Base-by-base conservation (phyloP, 2,888 invertebrate genomes). In the Zygaena filipendulae region DNA sequence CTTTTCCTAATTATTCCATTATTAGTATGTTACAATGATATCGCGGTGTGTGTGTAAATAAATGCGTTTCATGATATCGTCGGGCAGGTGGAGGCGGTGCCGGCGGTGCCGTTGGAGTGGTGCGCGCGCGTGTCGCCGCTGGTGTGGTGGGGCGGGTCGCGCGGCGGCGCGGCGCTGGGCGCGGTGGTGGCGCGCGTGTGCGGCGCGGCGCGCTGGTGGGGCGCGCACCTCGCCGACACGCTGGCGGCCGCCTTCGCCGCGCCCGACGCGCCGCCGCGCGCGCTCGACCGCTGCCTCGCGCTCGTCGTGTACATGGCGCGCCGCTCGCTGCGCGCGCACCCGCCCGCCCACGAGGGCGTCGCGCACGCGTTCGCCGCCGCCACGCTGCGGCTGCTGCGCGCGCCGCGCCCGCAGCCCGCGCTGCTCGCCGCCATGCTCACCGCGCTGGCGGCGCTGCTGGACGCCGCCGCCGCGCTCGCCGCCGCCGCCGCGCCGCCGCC, bases 201-300 rank as follows among this genome's bases (percentile, higher is more conserved):
- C 51, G 88, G 88, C 26, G 81, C 84, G 30, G 87, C 87, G 53
- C 75, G 82, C 6, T 96, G 94, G 91, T 96, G 96, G 95, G 95
- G 95, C 21, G 85, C 87, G 41, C 93, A 92, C 52, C 81, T 96
- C n/a, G 91, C 93, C 1, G 88, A 90, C 49, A 90, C 90, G 13
- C 83, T 96, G 31, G 85, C 87, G 11, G 82, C 84, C 36, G 86
- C 93, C 48, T 95, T 92, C 59, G 87, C 90, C 1, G 87, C 90
- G 0, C 86, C 88, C 23, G 90, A 91, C 43, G 87, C 87, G 13
- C 84, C 86, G 43, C 87, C 91, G 25, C 90, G 91, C 40, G 91
- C 95, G 8, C 90, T 94, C 48, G 94, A 95, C 68, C 87, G 94
- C 51, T 90, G 95, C 35, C 92, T 96, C 52, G 88, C 95, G 41